Conservation (phyloP, 2,113 vertebrate genomes). For the Cinclus cinclus region DNA sequence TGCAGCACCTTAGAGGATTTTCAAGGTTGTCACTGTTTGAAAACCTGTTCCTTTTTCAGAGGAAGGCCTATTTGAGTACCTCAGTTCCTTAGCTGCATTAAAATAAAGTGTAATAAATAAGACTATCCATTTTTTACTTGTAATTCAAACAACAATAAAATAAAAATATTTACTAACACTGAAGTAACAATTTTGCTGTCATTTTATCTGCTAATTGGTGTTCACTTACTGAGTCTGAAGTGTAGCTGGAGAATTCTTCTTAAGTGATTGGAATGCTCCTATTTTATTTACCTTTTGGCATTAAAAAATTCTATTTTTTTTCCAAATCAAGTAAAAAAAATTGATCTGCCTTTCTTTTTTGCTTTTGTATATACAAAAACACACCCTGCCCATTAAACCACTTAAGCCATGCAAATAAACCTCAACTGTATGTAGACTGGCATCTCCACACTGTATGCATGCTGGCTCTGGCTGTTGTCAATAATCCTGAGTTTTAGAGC, state of each 20-base stretch:
- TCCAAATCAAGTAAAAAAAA: background rate
- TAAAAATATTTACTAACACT: background rate
- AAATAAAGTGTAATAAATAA: background rate
- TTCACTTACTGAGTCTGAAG: background rate
- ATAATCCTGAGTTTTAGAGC: background rate
- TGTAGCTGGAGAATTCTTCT: background rate
- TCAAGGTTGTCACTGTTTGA: background rate
- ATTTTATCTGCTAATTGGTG: background rate
- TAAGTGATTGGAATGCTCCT: background rate
- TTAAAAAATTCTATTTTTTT: background rate
- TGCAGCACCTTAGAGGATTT: background rate
- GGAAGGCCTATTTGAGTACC: background rate
- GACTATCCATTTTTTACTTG: background rate
- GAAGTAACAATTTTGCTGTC: background rate
- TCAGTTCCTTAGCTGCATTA: background rate
- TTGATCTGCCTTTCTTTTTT: background rate
- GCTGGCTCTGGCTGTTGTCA: background rate
- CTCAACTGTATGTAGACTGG: rapidly evolving
- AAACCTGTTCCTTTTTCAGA: background rate
- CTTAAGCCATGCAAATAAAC: background rate
- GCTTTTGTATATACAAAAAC: background rate
- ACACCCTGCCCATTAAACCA: background rate
- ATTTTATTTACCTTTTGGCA: background rate
- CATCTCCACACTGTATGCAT: background rate
- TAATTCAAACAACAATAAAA: background rate